These are phyloP conservation scores for Sebastes steindachneri DNA, from an alignment of 2,797 vertebrate genomes.

Conservation along the genomic window DNA sequence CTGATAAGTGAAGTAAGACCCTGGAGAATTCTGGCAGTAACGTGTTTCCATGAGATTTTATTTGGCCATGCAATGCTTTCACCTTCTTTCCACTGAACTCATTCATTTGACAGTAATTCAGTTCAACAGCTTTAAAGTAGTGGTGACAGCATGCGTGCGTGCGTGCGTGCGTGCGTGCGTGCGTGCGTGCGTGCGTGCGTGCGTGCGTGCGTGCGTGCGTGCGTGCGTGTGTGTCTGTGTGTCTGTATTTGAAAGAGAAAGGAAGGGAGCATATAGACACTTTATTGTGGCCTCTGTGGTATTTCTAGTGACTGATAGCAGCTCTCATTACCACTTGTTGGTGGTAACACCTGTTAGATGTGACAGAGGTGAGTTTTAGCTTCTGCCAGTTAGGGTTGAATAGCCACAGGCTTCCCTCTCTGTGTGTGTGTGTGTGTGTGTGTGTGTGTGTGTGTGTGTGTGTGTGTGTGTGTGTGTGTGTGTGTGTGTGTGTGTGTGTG, in stretches of 20 bases:
- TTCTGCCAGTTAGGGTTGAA: background rate
- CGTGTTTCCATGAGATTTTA: conserved; percentile 37
- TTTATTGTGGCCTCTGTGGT: background rate
- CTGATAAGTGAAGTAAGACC: conserved; percentile 46
- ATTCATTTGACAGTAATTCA: conserved; percentile 26
- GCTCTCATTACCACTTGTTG: conserved; percentile 41
- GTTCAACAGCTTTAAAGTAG: conserved; percentile 16
- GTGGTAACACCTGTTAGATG: conserved; percentile 37
- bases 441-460: background rate
- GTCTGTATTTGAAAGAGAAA: background rate
- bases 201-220: background rate
- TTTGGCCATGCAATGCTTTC: background rate
- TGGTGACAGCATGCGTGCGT: background rate
- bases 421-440: background rate
- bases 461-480: background rate
- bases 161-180: background rate
- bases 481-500: background rate
- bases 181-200: too few species aligned
- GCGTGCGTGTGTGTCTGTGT: background rate
- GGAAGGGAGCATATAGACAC: background rate
- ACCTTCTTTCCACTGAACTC: conserved; percentile 33
- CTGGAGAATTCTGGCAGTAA: conserved; percentile 20
- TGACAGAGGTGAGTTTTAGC: conserved; percentile 17
- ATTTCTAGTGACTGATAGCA: conserved; percentile 9
- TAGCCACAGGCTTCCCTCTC: background rate